These are phyloP conservation scores for Brachyhypopomus gauderio DNA, from an alignment of 2,113 vertebrate genomes.

Conservation along the genomic window DNA sequence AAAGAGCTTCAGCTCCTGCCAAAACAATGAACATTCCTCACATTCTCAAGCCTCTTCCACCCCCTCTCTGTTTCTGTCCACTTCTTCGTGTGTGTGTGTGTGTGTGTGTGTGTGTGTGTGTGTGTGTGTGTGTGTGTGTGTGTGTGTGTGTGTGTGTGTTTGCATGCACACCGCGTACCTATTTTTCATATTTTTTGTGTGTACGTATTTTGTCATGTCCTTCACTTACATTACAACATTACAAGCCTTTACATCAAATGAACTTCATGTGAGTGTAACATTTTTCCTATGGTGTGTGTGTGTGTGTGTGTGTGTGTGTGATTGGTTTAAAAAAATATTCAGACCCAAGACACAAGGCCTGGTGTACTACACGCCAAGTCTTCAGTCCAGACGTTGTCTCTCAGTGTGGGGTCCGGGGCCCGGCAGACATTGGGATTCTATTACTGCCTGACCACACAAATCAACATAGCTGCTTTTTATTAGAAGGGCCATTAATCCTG, in stretches of 20 bases:
- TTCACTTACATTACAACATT: neutral
- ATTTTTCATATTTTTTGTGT: neutral
- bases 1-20: slow-evolving; percentile 51
- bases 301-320: neutral
- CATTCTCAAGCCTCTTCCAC: slow-evolving; percentile 50
- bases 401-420: slow-evolving; percentile 35
- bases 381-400: slow-evolving; percentile 21
- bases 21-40: slow-evolving; percentile 62
- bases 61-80: slow-evolving; percentile 31
- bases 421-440: slow-evolving; percentile 36
- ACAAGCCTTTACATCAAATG: neutral
- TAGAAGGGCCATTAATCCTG: slow-evolving; percentile 36
- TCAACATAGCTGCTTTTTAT: slow-evolving; percentile 33
- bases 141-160: slow-evolving; percentile 10
- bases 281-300: slow-evolving; percentile 23
- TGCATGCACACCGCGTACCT: neutral
- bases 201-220: neutral
- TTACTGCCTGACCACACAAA: slow-evolving; percentile 31
- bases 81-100: slow-evolving; percentile 14
- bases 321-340: neutral
- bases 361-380: slow-evolving; percentile 20
- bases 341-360: slow-evolving; percentile 22
- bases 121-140: slow-evolving; percentile 8
- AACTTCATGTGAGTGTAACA: neutral
- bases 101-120: neutral